phyloP scores from a whole-genome alignment of 2,888 invertebrate genomes.

The Baccha elongata region DNA sequence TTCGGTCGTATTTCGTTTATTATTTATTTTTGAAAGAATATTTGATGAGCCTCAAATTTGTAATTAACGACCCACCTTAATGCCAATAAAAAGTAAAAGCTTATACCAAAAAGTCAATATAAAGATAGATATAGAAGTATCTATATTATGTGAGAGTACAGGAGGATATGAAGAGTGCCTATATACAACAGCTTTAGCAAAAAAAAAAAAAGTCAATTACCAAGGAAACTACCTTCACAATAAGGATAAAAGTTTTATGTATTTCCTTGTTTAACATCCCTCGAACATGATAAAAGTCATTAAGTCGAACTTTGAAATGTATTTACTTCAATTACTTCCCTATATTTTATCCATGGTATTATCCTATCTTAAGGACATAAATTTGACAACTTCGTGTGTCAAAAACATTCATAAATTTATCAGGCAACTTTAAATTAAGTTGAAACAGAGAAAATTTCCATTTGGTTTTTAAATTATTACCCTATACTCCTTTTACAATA shows the following conservation, averaged over 20 bases:
- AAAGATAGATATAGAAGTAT: background rate
- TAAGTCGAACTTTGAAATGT: background rate
- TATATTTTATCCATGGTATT: too few species aligned
- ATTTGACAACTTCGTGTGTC: constrained; percentile 51
- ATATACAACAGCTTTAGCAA: too few species aligned
- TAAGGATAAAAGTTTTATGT: background rate
- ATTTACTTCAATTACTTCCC: too few species aligned
- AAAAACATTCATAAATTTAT: constrained; percentile 46
- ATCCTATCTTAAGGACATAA: background rate
- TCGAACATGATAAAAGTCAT: constrained; percentile 1
- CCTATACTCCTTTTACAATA: too few species aligned
- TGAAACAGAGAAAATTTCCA: constrained; percentile 10
- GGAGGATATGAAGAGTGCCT: too few species aligned
- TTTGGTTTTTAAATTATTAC: constrained; percentile 49
- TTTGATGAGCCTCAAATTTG: constrained; percentile 10
- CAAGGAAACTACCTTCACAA: background rate
- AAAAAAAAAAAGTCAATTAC: background rate
- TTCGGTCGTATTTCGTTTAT: too few species aligned
- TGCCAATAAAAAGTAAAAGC: constrained; percentile 10
- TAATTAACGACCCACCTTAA: constrained; percentile 23
- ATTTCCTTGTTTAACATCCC: constrained; percentile 18
- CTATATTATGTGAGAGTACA: too few species aligned
- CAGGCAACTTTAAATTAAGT: constrained; percentile 41
- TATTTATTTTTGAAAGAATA: background rate
- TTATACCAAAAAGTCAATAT: background rate